phyloP scores from a whole-genome alignment of 2,113 vertebrate species.

The Mirza zaza region DNA sequence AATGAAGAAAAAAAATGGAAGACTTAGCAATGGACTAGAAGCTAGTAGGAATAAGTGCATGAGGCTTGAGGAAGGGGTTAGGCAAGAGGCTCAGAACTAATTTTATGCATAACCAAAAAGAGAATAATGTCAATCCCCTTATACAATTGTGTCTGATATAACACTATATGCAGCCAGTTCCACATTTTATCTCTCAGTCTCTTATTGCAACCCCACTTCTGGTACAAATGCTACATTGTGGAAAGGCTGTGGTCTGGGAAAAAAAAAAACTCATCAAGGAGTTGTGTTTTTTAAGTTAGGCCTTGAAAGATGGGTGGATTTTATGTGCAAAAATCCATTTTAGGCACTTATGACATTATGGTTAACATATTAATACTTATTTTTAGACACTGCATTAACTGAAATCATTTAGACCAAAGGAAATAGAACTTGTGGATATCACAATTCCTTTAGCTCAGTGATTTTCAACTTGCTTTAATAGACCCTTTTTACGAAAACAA shows the following conservation, averaged over 20 bases:
- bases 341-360: background rate
- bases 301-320: background rate
- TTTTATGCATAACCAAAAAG: background rate
- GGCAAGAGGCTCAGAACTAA: background rate
- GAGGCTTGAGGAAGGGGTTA: background rate
- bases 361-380: background rate
- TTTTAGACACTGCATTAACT: background rate
- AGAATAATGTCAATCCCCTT: background rate
- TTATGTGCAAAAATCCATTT: background rate
- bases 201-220: background rate
- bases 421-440: slow-evolving; percentile 3
- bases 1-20: background rate
- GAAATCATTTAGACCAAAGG: slow-evolving; percentile 7
- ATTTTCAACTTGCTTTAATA: slow-evolving; percentile 42
- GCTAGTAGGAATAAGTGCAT: background rate
- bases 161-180: too few relatives aligned
- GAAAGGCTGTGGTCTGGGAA: background rate
- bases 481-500: background rate
- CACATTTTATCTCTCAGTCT: background rate
- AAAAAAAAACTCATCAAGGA: background rate
- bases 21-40: background rate
- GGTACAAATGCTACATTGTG: background rate
- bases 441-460: background rate
- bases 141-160: accelerated
- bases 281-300: background rate